Percentiles rank a stretch among this genome's conserved stretches.
These are phyloP conservation scores for Ranitomeya imitator DNA, from an alignment of 2,113 vertebrate species.

Conservation along the genomic window DNA sequence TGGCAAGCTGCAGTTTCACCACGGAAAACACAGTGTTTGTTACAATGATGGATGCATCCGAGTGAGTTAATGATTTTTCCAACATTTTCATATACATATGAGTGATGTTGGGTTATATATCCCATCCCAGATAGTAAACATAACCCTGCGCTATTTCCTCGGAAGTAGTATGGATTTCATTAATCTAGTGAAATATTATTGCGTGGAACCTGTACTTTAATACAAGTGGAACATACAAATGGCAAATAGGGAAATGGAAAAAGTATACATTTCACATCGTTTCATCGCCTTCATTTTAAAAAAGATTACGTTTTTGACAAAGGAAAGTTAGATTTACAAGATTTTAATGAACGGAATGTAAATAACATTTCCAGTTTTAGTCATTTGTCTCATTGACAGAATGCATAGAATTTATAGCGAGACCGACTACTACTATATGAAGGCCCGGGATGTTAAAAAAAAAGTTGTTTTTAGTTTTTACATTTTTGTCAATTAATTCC, in stretches of 20 bases:
- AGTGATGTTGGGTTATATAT: conserved; percentile 36
- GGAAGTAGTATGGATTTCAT: conserved; percentile 17
- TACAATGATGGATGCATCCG: conserved; percentile 38
- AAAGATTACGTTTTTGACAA: background rate
- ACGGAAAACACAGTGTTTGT: conserved; percentile 40
- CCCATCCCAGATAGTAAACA: conserved; percentile 31
- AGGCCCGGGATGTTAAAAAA: no score
- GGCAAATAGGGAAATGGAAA: background rate
- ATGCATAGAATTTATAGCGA: background rate
- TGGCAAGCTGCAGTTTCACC: conserved; percentile 26
- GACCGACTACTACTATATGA: background rate
- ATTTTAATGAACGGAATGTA: background rate
- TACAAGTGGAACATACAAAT: background rate
- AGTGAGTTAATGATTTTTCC: conserved; percentile 33
- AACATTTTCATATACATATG: conserved; percentile 26
- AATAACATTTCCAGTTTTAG: background rate
- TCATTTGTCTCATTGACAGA: background rate
- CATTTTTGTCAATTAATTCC: no score
- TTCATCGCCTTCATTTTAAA: conserved; percentile 12
- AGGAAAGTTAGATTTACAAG: background rate
- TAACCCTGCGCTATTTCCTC: conserved; percentile 7
- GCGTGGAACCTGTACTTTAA: background rate
- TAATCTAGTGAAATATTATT: conserved; percentile 37
- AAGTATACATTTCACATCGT: conserved; percentile 22
- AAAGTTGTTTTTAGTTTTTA: no score